Evolutionary conservation across 2,113 vertebrate species (phyloP).

Genomic region (Petrocephalus zakoni): DNA sequence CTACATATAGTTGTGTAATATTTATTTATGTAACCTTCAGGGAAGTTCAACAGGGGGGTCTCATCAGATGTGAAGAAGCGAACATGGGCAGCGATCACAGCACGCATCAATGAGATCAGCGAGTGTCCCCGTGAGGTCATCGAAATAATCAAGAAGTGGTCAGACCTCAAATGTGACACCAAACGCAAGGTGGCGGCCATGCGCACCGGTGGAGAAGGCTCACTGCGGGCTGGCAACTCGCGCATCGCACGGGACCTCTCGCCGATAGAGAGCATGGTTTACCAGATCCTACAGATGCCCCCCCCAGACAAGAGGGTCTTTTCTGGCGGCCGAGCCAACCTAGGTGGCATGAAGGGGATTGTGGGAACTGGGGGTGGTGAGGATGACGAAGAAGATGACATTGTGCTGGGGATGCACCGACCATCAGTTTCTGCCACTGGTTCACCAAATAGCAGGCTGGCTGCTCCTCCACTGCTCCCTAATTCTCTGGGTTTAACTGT

Average conservation of each 20-base stretch:
- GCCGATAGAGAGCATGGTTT: slow-evolving; percentile 60
- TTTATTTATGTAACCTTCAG: slow-evolving; percentile 33
- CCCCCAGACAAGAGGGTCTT: slow-evolving; percentile 24
- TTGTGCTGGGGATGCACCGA: slow-evolving; percentile 37
- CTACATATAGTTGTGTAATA: not conserved
- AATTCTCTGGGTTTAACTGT: slow-evolving; percentile 23
- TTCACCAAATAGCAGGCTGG: slow-evolving; percentile 52
- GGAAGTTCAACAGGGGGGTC: slow-evolving; percentile 65
- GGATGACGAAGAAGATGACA: slow-evolving; percentile 55
- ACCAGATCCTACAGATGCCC: slow-evolving; percentile 64
- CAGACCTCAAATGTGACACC: slow-evolving; percentile 68
- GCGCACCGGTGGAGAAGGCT: slow-evolving; percentile 46
- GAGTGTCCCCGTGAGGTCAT: slow-evolving; percentile 67
- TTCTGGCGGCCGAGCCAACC: slow-evolving; percentile 31
- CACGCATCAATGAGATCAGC: slow-evolving; percentile 65
- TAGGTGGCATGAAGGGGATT: slow-evolving; percentile 45
- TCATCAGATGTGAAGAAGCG: slow-evolving; percentile 59
- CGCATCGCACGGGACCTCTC: slow-evolving; percentile 58
- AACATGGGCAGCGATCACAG: slow-evolving; percentile 66
- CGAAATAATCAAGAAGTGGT: slow-evolving; percentile 72
- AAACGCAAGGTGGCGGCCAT: slow-evolving; percentile 63
- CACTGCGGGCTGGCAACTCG: slow-evolving; percentile 28
- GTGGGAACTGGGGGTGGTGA: slow-evolving; percentile 53
- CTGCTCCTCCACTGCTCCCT: slow-evolving; percentile 33
- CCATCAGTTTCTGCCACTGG: slow-evolving; percentile 28